Conservation (phyloP, 2,888 invertebrate species). For the Pseudanteris insignis region DNA sequence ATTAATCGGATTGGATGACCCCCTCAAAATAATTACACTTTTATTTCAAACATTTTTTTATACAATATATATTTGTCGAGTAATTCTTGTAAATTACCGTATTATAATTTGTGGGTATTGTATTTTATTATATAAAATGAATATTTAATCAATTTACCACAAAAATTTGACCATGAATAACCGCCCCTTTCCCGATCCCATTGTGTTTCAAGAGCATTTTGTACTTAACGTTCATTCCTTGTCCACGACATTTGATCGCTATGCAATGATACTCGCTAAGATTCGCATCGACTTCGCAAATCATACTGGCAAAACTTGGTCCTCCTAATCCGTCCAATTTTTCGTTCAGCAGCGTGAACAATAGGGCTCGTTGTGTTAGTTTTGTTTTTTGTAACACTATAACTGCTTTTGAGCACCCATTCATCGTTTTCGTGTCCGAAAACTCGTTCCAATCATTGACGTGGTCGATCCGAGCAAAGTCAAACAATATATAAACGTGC, state of each 20-base stretch:
- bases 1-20: too few species aligned
- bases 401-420: constrained; percentile 66
- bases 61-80: too few species aligned
- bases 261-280: constrained; percentile 56
- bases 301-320: constrained; percentile 65
- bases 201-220: constrained; percentile 65
- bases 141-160: constrained; percentile 36
- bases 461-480: constrained; percentile 52
- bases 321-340: constrained; percentile 67
- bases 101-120: too few species aligned
- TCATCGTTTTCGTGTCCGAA: constrained; percentile 64
- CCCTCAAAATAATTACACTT: too few species aligned
- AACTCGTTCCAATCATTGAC: constrained; percentile 63
- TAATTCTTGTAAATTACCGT: too few species aligned
- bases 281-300: constrained; percentile 57
- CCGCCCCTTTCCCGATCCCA: constrained; percentile 56
- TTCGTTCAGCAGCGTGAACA: constrained; percentile 66
- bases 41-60: too few species aligned
- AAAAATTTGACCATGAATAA: constrained; percentile 64
- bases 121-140: too few species aligned
- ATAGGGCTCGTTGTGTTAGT: constrained; percentile 62
- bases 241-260: constrained; percentile 60
- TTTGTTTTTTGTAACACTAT: constrained; percentile 63
- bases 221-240: constrained; percentile 63
- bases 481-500: too few species aligned